phyloP scores from a whole-genome alignment of 2,797 vertebrate genomes.

The Halcyon leucocephala region DNA sequence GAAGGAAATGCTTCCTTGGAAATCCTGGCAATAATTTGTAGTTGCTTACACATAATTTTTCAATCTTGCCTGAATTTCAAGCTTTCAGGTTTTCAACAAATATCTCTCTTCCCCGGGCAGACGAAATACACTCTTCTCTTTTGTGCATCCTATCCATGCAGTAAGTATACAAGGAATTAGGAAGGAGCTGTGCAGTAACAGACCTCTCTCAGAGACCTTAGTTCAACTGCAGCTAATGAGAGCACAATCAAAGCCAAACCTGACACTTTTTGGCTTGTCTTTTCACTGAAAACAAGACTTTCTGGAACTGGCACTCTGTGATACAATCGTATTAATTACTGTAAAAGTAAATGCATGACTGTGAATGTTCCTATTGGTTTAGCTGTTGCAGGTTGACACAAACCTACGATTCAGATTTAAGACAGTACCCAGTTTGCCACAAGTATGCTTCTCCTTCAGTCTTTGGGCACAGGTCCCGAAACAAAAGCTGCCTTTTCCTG shows the following conservation, averaged over 20 bases:
- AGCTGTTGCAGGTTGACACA: background rate
- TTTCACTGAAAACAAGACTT: background rate
- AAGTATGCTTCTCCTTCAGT: accelerated
- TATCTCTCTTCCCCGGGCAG: background rate
- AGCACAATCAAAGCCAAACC: background rate
- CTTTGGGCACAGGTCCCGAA: background rate
- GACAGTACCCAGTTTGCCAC: background rate
- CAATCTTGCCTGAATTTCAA: background rate
- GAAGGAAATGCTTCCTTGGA: background rate
- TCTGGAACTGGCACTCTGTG: background rate
- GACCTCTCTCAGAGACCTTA: background rate
- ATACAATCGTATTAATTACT: too few species aligned
- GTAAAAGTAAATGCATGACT: background rate
- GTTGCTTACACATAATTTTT: background rate
- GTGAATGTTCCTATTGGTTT: background rate
- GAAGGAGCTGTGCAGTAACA: background rate
- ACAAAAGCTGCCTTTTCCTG: background rate
- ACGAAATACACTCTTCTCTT: background rate
- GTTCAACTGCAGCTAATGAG: background rate
- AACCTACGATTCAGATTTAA: background rate
- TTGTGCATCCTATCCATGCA: background rate
- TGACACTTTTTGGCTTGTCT: background rate
- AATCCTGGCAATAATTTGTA: background rate
- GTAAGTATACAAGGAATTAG: background rate
- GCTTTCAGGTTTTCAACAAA: background rate